Evolutionary conservation across 1,140 invertebrate genomes (phyloP).

Genomic region (Penaeus vannamei): DNA sequence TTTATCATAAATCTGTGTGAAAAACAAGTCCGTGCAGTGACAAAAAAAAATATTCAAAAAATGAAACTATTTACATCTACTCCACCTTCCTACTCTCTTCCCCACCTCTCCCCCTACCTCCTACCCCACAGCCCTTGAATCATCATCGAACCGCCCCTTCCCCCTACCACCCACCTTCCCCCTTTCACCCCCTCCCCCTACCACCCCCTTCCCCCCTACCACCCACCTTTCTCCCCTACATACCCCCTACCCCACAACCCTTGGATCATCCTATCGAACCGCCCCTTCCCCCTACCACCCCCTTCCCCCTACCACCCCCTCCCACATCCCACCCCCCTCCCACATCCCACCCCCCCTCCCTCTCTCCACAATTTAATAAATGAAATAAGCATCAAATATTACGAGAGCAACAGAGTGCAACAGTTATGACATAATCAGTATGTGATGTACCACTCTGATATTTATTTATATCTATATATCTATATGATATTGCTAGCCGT

Average conservation of each 20-base stretch:
- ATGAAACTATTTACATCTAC: no score
- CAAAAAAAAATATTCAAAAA: no score
- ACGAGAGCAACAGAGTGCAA: no score
- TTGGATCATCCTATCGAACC: constrained; percentile 26
- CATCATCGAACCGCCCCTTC: not conserved
- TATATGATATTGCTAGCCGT: no score
- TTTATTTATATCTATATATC: no score
- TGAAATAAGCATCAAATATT: no score
- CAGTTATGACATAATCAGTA: no score
- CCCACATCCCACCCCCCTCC: not conserved
- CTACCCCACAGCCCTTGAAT: no score
- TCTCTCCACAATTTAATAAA: no score
- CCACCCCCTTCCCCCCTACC: not conserved
- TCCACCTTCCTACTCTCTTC: not conserved
- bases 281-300: not conserved
- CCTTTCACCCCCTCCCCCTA: not conserved
- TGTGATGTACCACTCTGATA: no score
- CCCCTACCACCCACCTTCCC: constrained; percentile 8
- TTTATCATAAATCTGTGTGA: not conserved
- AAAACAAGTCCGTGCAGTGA: not conserved
- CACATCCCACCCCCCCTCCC: no score
- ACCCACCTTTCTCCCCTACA: not conserved
- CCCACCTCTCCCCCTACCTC: no score
- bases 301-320: not conserved
- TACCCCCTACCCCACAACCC: not conserved